Evolutionary conservation across 2,113 vertebrate species (phyloP).

Genomic region (Rhadina sibilatrix): DNA sequence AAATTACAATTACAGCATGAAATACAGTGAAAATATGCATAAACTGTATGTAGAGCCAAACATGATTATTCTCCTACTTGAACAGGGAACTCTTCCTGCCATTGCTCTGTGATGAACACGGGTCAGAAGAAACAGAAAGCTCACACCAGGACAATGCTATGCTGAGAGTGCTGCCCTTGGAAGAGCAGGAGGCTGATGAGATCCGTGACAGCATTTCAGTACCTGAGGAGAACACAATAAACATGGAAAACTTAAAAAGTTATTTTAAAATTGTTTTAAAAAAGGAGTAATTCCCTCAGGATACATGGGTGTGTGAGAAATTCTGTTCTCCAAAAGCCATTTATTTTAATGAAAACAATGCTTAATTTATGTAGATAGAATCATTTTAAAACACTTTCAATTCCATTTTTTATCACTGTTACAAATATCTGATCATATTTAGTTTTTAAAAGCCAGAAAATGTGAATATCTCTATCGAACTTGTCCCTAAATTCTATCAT

Average conservation of each 20-base stretch:
- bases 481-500: not conserved
- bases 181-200: not conserved
- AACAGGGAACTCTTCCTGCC: not conserved
- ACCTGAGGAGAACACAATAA: not conserved
- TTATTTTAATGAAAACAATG: not conserved
- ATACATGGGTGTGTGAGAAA: accelerated
- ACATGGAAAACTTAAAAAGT: not conserved
- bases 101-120: not conserved
- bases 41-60: not conserved
- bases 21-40: not conserved
- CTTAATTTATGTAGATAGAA: not conserved
- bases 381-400: not conserved
- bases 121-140: not conserved
- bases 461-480: not conserved
- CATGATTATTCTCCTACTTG: accelerated
- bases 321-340: not conserved
- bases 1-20: not conserved
- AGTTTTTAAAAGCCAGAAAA: not conserved
- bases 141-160: accelerated
- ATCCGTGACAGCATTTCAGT: not conserved
- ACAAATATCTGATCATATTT: not conserved
- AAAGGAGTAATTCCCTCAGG: not conserved
- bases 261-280: not conserved
- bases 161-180: not conserved
- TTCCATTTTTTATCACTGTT: not conserved